phyloP scores from a whole-genome alignment of 2,888 invertebrate species.

The Andrena bucephala region DNA sequence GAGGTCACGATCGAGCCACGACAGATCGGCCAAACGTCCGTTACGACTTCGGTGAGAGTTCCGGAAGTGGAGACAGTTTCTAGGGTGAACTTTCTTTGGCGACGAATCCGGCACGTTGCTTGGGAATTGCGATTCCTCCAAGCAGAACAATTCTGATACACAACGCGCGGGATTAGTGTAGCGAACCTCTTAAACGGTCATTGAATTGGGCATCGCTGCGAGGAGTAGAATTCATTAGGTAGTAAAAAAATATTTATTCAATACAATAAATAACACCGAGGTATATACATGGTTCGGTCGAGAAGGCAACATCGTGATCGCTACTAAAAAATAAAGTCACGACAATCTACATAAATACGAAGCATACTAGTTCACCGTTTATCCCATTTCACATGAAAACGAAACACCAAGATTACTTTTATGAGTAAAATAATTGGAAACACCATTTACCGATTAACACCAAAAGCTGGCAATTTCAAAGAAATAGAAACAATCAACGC shows the following conservation, averaged over 20 bases:
- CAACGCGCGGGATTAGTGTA: too few species aligned
- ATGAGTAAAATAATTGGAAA: constrained; percentile 5
- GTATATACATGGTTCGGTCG: constrained; percentile 68
- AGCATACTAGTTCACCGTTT: constrained; percentile 22
- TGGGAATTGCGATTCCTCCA: neutral
- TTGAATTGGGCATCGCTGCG: neutral
- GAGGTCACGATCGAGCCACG: constrained; percentile 79
- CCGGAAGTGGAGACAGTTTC: constrained; percentile 76
- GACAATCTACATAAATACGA: constrained; percentile 22
- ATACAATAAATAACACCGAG: constrained; percentile 75
- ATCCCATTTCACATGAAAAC: constrained; percentile 17
- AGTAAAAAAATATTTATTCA: constrained; percentile 70
- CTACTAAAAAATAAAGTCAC: constrained; percentile 16
- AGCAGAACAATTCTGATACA: neutral
- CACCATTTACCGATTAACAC: constrained; percentile 28
- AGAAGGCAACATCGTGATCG: constrained; percentile 15
- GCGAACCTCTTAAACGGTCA: neutral
- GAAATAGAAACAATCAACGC: neutral
- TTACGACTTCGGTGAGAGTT: constrained; percentile 74
- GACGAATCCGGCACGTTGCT: constrained; percentile 10
- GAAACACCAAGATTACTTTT: constrained; percentile 1
- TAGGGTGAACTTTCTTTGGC: constrained; percentile 72
- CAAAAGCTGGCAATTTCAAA: neutral
- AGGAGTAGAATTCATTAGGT: neutral
- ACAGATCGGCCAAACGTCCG: constrained; percentile 34